phyloP scores from a whole-genome alignment of 2,888 invertebrate genomes.

The Chouioia cunea region DNA sequence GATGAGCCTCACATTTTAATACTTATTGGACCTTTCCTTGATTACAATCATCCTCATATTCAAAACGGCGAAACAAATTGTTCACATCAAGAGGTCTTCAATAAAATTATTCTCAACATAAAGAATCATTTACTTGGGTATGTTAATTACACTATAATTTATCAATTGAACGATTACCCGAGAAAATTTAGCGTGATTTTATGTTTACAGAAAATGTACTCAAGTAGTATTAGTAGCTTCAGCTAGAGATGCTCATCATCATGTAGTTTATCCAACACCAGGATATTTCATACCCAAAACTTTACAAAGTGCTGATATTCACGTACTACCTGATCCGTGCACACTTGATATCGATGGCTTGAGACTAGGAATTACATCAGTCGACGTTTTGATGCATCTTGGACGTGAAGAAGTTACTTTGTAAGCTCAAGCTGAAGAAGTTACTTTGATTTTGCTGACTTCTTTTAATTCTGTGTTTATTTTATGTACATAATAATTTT shows the following conservation, averaged over 20 bases:
- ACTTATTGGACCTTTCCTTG: constrained; percentile 88
- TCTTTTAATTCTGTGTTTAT: neutral
- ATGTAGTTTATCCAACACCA: constrained; percentile 87
- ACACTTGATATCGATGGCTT: constrained; percentile 83
- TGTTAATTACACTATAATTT: constrained; percentile 48
- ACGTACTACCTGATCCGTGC: constrained; percentile 85
- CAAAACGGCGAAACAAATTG: constrained; percentile 74
- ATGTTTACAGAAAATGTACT: constrained; percentile 72
- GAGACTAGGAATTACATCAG: constrained; percentile 82
- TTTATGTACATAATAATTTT: constrained; percentile 37
- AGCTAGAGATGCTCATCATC: constrained; percentile 82
- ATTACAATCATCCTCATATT: constrained; percentile 77
- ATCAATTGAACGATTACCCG: neutral
- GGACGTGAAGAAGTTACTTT: constrained; percentile 82
- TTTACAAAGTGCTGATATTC: constrained; percentile 73
- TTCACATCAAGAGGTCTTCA: constrained; percentile 82
- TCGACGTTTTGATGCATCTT: constrained; percentile 87
- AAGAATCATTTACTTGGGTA: constrained; percentile 76
- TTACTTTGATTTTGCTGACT: neutral
- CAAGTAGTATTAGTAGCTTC: constrained; percentile 84
- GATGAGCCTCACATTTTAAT: constrained; percentile 84
- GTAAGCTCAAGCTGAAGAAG: constrained; percentile 70
- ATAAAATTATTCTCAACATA: constrained; percentile 77
- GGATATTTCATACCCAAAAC: constrained; percentile 74
- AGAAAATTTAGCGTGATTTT: neutral